Base-by-base conservation (phyloP, 2,888 invertebrate genomes). In the Synergus itoensis region DNA sequence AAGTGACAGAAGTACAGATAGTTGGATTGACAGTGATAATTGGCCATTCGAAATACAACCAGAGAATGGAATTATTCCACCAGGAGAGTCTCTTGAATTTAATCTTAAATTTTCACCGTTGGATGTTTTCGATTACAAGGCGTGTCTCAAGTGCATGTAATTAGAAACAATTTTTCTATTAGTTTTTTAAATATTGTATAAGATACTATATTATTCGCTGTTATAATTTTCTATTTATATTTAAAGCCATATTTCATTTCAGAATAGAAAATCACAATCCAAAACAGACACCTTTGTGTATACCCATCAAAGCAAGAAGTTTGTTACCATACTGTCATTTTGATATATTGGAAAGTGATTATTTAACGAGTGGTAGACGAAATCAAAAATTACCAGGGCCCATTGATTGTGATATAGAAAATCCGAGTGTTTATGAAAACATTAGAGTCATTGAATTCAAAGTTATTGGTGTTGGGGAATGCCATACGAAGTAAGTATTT, bases 301-400 rank as follows among this genome's bases (percentile, higher is more conserved):
- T 94, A 21, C 60, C 84, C 60, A 90, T 96, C 62, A 91, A 89
- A 64, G 96, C 94, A 0, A 94, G 93, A 85, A 95, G 96, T 82
- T 87, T 95, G 76, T 93, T 96, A 82, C 96, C 96, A 0, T 94
- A 95, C 86, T 96, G 95, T 86, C 96, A 96, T 89, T 94, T 96
- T 86, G 95, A 96, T 83, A 92, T 96, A 65, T 94, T 95, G 83
- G 94, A 95, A 80, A 95, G 94, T 76, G 94, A 95, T 90, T 95
- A 95, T 89, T 88, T 95, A 73, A 92, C 92, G 2, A 93, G 92
- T n/a, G 92, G 93, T 41, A 91, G 93, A 82, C 92, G 94, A 76
- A 92, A 93, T 82, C 82, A 87, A 4, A 90, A 91, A 9, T 73
- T 85, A 21, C 88, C 93, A 4, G 84, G 83, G 36, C 86, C 87